A percentile compares a stretch with the other conserved stretches of the same genome.
Evolutionary conservation across 2,888 invertebrate species (phyloP).

Genomic region (Latheticus oryzae): DNA sequence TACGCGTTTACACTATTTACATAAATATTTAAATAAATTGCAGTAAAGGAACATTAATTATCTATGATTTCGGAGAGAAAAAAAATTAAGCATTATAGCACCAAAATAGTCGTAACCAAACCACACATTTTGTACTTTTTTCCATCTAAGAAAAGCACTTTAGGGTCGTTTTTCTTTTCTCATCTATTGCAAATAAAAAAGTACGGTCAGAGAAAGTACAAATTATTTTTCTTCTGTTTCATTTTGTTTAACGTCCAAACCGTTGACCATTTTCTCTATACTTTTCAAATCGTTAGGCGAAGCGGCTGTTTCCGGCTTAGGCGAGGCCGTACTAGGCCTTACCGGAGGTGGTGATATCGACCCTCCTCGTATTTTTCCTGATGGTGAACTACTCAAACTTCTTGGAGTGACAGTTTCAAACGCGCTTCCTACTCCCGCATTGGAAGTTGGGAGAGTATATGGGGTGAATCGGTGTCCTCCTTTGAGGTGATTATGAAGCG

Average conservation of each 20-base stretch:
- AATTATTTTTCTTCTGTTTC: conserved; percentile 61
- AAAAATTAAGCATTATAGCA: conserved; percentile 35
- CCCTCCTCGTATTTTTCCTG: conserved; percentile 64
- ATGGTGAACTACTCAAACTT: conserved; percentile 74
- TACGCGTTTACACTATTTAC: conserved; percentile 36
- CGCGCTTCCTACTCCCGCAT: conserved; percentile 76
- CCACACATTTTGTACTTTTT: conserved; percentile 43
- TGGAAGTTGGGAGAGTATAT: conserved; percentile 80
- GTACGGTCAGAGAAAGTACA: conserved; percentile 45
- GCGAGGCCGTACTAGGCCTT: conserved; percentile 71
- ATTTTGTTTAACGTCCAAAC: conserved; percentile 85
- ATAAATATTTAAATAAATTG: conserved; percentile 34
- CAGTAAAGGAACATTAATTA: conserved; percentile 40
- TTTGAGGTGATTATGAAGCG: conserved; percentile 76
- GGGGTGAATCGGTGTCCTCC: conserved; percentile 88
- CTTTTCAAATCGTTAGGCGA: conserved; percentile 89
- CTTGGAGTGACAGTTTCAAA: conserved; percentile 90
- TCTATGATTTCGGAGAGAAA: conserved; percentile 23
- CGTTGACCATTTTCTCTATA: conserved; percentile 98
- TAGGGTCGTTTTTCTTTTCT: conserved; percentile 41
- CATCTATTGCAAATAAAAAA: conserved; percentile 51
- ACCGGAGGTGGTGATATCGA: conserved; percentile 69
- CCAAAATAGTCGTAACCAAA: conserved; percentile 35
- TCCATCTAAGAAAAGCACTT: conserved; percentile 50
- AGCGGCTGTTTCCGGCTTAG: conserved; percentile 66